These are phyloP conservation scores for Pteronotus mesoamericanus DNA, from an alignment of 2,797 vertebrate species.

Conservation along the genomic window DNA sequence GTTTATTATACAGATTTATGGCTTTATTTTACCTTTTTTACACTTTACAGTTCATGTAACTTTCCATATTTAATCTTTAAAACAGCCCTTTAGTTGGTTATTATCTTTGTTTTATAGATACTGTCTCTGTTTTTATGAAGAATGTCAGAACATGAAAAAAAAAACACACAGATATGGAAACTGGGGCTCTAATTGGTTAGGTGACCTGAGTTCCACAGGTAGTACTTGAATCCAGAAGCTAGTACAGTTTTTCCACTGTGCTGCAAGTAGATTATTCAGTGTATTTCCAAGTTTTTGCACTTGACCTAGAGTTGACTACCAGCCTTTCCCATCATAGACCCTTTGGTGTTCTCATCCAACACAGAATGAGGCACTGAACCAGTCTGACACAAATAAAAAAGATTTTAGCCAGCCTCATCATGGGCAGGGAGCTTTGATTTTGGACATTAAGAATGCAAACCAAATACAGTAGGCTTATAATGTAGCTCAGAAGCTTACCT, in stretches of 20 bases:
- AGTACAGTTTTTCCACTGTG: background rate
- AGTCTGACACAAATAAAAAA: background rate
- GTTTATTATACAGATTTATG: slow-evolving; percentile 10
- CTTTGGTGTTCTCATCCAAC: background rate
- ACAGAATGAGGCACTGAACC: background rate
- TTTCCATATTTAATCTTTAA: background rate
- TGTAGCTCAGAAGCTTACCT: slow-evolving; percentile 15
- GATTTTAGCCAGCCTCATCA: background rate
- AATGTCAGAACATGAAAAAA: background rate
- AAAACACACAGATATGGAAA: background rate
- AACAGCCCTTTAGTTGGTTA: background rate
- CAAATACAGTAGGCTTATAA: background rate
- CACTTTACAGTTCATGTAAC: background rate
- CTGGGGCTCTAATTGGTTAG: background rate
- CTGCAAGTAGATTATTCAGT: background rate
- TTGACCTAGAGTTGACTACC: background rate
- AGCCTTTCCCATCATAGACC: background rate
- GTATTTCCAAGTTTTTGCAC: background rate
- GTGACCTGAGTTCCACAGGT: background rate
- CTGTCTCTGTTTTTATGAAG: background rate
- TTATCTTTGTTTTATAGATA: background rate
- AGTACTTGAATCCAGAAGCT: background rate
- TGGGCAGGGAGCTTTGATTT: background rate
- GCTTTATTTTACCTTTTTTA: background rate
- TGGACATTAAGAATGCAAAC: slow-evolving; percentile 17